Conservation (phyloP, 2,888 invertebrate species). For the Eupithecia dodoneata region DNA sequence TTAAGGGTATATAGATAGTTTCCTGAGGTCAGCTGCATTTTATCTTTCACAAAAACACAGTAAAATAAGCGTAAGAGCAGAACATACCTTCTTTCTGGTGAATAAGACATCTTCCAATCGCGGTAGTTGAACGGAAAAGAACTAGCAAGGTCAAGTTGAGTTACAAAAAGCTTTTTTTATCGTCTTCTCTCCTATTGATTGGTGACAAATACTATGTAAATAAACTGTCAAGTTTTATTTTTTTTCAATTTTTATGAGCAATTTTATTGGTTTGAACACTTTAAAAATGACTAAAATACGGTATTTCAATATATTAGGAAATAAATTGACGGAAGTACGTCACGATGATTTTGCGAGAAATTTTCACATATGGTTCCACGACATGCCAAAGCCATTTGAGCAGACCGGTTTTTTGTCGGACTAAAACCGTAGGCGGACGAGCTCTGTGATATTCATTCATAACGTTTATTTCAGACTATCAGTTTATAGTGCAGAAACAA, state of each 20-base stretch:
- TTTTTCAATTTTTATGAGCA: conserved; percentile 57
- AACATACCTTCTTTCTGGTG: conserved; percentile 92
- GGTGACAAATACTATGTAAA: conserved; percentile 25
- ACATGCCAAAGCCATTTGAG: not conserved
- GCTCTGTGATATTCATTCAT: no score
- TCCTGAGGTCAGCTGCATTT: conserved; percentile 39
- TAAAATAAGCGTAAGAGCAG: conserved; percentile 62
- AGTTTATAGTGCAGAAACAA: no score
- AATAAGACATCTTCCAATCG: conserved; percentile 93
- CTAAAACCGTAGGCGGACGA: not conserved
- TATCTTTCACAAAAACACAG: conserved; percentile 53
- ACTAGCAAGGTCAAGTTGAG: conserved; percentile 85
- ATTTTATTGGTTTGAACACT: conserved; percentile 44
- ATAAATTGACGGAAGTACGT: conserved; percentile 73
- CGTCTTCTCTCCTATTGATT: conserved; percentile 44
- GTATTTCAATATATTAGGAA: conserved; percentile 63
- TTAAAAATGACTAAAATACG: conserved; percentile 53
- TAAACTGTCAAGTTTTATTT: conserved; percentile 58
- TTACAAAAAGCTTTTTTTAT: conserved; percentile 72
- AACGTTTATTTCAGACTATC: no score
- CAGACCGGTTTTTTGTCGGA: not conserved
- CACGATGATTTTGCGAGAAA: conserved; percentile 49
- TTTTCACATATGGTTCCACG: conserved; percentile 24
- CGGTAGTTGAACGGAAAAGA: conserved; percentile 90
- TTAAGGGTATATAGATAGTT: conserved; percentile 29